Base-by-base conservation (phyloP, 2,113 vertebrate species). In the Carassius carassius region DNA sequence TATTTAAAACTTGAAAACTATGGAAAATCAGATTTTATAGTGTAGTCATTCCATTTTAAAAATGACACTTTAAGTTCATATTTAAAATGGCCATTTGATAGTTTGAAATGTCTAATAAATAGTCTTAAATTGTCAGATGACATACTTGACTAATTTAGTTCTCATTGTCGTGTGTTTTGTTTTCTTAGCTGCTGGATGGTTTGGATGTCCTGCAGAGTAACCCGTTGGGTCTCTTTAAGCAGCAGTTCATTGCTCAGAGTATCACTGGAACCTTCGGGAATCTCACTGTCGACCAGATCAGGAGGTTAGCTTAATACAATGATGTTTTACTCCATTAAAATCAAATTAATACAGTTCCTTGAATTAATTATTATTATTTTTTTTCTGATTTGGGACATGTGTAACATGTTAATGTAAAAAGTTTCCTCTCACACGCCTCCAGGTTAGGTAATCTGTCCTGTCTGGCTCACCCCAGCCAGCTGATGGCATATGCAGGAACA, bases 401-500 rank as follows among this genome's bases (percentile, higher is more conserved):
- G 35, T 37, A 37, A 37, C 3, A 37, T 37, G 17, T 3, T 41
- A 41, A 41, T 70, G 9, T 35, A 41, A 70, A 70, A 37, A 70
- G n/a, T 76, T 19, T 32, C 47, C 73, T 16, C 16, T 75, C 47
- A 13, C 11, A 51, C 19, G n/a, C 21, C 79, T 41, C 56, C 49
- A 96, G 95, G 89, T 84, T 96, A 82, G 93, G 92, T 23, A 88
- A 88, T 19, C 83, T 93, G 41, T 74, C 91, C 0, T 96, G 95
- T 88, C 88, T 92, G 83, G 93, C 93, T 35, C 88, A 91, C 25
- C 87, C 91, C 35, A 84, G 78, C 6, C 91, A 93, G 78, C 91
- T 96, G 49, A 74, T 92, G 49, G n/a, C 25, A 0, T 95, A 95
- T 86, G 88, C 84, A 49, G 81, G 83, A 85, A 91, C 90, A 0